Evolutionary conservation across 2,797 vertebrate genomes (phyloP), one percentile per base, ranked within the genome.

Genomic region (Sylvia borin): DNA sequence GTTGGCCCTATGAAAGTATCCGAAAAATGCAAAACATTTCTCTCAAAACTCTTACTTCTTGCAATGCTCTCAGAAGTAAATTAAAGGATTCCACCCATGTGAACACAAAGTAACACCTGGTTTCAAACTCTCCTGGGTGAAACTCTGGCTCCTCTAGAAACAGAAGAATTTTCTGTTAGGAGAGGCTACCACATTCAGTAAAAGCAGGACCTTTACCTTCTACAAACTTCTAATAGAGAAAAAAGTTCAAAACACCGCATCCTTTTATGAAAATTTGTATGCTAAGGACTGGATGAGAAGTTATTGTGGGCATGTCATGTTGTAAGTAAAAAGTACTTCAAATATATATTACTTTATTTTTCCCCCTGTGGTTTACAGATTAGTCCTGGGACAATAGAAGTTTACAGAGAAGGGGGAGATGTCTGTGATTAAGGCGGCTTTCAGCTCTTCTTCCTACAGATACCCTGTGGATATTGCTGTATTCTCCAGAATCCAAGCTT

Each of bases 391-490:
- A 94, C 93, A 95, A 95, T 57, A 90, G 80, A 88, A 61, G 7
- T 90, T 95, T 94, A 85, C 34, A 79, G 67, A 77, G 76, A 75
- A 88, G n/a, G 38, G 68, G 14, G 78, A 91, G 54, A 90, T 55
- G 61, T 77, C 78, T 85, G 57, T 78, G 82, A 92, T 95, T 95
- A 83, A 94, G 91, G 73, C 29, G 0, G 42, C 77, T 93, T 89
- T 82, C 81, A 71, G 93, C 85, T 95, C 92, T 88, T 96, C 85
- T 95, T 94, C 95, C 92, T 94, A 94, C 90, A 87, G 96, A 94
- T 90, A 95, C 92, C 94, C 95, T 22, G 60, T 91, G 93, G 90
- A 94, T 92, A 80, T 64, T 83, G 70, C 90, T 95, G 83, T 92
- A 91, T 95, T 93, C 93, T 95, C 84, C 84, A 95, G 78, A 75